phyloP scores from a whole-genome alignment of 2,113 vertebrate genomes.

The Percopsis transmontana region DNA sequence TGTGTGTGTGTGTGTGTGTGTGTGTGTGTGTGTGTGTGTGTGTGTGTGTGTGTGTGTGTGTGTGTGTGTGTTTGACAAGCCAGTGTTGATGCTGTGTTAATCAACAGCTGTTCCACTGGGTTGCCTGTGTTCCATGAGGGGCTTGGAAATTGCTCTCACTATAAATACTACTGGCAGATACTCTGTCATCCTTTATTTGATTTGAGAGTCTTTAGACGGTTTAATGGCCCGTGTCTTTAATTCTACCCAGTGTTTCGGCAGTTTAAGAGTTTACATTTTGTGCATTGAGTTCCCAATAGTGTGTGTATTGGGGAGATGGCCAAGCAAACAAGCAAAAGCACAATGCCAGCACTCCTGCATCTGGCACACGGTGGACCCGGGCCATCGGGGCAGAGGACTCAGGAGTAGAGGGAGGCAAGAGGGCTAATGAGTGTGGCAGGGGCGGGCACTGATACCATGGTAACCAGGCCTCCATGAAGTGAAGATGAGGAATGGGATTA shows the following conservation, averaged over 20 bases:
- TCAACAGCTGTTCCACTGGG: conserved; percentile 49
- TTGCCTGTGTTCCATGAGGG: conserved; percentile 39
- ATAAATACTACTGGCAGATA: conserved; percentile 31
- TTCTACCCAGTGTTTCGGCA: conserved; percentile 1
- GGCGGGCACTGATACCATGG: conserved; percentile 61
- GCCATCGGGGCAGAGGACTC: conserved; percentile 43
- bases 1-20: conserved; percentile 3
- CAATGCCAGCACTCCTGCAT: conserved; percentile 54
- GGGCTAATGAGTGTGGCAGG: conserved; percentile 48
- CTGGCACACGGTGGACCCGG: conserved; percentile 49
- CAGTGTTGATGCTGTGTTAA: conserved; percentile 29
- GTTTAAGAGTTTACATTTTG: conserved; percentile 10
- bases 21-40: not conserved
- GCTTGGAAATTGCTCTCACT: conserved; percentile 45
- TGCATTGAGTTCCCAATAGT: not conserved
- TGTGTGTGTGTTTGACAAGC: conserved; percentile 5
- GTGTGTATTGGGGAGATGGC: not conserved
- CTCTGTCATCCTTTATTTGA: conserved; percentile 24
- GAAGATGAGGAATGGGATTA: conserved; percentile 31
- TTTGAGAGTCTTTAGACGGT: conserved; percentile 28
- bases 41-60: not conserved
- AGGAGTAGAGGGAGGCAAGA: conserved; percentile 33
- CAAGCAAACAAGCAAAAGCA: conserved; percentile 19
- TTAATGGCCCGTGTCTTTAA: conserved; percentile 14
- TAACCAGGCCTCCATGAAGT: conserved; percentile 52